Conservation (phyloP, 2,113 vertebrate species). For the Channa argus region DNA sequence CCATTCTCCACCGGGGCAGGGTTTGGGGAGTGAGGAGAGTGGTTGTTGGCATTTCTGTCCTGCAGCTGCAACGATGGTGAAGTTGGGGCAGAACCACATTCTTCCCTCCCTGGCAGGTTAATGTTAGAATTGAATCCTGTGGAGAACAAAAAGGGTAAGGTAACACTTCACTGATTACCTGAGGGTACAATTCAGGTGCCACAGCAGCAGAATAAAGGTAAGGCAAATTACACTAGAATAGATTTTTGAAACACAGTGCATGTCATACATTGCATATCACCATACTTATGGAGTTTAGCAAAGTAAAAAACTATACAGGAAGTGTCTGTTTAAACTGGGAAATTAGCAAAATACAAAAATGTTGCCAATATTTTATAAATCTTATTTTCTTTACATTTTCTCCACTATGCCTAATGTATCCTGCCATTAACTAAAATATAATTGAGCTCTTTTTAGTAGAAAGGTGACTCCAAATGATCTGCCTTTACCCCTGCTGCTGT, state of each 20-base stretch:
- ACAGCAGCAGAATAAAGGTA: too few relatives aligned
- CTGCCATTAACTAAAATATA: neutral
- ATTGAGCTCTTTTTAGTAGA: constrained; percentile 9
- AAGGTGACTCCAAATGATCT: constrained; percentile 46
- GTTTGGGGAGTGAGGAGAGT: constrained; percentile 81
- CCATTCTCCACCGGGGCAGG: constrained; percentile 91
- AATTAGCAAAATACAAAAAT: too few relatives aligned
- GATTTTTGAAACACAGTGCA: too few relatives aligned
- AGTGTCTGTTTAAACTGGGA: too few relatives aligned
- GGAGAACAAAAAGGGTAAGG: constrained; percentile 28
- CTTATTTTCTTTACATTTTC: too few relatives aligned
- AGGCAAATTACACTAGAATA: too few relatives aligned
- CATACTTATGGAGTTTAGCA: too few relatives aligned
- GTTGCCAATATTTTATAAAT: too few relatives aligned
- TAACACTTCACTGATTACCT: neutral
- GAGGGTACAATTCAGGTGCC: too few relatives aligned
- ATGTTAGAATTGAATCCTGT: constrained; percentile 93
- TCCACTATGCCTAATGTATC: neutral
- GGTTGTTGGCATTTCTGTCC: constrained; percentile 96
- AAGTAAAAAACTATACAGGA: too few relatives aligned
- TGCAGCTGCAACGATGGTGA: constrained; percentile 86
- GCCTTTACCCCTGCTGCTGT: constrained; percentile 18
- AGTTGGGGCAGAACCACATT: constrained; percentile 81
- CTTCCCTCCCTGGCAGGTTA: constrained; percentile 89
- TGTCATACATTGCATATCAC: too few relatives aligned